Base-by-base conservation (phyloP, 1,140 invertebrate genomes). In the Octopus sinensis region DNA sequence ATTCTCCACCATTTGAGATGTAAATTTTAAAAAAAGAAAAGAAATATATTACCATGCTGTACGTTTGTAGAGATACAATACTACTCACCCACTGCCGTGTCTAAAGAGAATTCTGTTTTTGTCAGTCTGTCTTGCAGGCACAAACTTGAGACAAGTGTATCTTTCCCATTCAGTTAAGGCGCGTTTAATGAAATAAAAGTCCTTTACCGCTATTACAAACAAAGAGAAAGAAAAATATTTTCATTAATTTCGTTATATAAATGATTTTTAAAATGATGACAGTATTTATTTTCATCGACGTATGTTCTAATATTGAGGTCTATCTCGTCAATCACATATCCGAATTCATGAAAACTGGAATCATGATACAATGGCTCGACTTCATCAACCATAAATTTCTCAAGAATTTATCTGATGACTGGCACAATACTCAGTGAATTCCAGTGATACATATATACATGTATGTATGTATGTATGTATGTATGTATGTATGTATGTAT, bases 101-200 rank as follows among this genome's bases (percentile, higher is more conserved):
- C 88, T 86, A 77, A 90, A 88, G 9, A 84, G 73, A 0, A 90
- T 81, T 77, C 84, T 81, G 82, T 90, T 88, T 6, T 52, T 62
- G 79, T 90, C 88, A 1, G 71, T 52, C 1, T 51, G 73, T 4
- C 54, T 82, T 52, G 86, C 85, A 4, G 84, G 84, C 71, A 85
- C 75, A 78, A 90, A 89, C 71, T 80, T 84, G 6, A 90, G 76
- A 79, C 89, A 90, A 1, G 89, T 89, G 86, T 90, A 88, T 23
- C 85, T 83, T 76, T 88, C 88, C 87, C 88, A 90, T 75, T 89
- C 88, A 5, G 85, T 85, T 86, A 90, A 88, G 5, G 87, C 84
- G 53, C 83, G 84, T 53, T 85, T 84, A 12, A 90, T 88, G 78
- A 87, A 83, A 77, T 86, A 87, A 54, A 82, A 73, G 62, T 90